Base-by-base conservation (phyloP, 1,140 invertebrate genomes). In the Macrocentrus cingulum region DNA sequence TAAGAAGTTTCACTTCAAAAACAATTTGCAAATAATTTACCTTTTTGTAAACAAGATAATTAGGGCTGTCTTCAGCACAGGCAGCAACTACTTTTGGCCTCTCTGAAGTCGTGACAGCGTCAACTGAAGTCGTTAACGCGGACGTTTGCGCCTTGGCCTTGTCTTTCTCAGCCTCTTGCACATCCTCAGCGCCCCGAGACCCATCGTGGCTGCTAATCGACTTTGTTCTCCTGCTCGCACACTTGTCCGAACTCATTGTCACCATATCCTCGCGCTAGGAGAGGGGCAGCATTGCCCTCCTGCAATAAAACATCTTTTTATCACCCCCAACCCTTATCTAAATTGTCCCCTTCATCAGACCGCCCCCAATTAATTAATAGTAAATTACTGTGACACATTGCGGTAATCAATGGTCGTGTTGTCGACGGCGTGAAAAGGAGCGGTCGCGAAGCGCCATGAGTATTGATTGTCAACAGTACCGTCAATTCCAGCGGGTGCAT, bases 231-330 rank as follows among this genome's bases (percentile, higher is more conserved):
- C 75, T 71, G 62, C 67, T 75, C 64, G 69, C 72, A 69, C 72
- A 74, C 61, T 76, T 75, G 72, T 78, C 75, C 66, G 76, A 74
- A 68, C 73, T 78, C 76, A 78, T 78, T 65, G 76, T 76, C 74
- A 78, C 76, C 74, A 78, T 76, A 73, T 71, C 73, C 70, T n/a
- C n/a, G 70, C 65, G 45, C 68, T 70, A 71, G 56, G 59, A 29
- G 53, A 68, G 51, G 56, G 44, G 63, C 63, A 71, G 37, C 61
- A 62, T 62, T 56, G 56, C 61, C 61, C 57, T 59, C 53, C 61
- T 62, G 48, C 29, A 59, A 60, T n/a, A n/a, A n/a, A n/a, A n/a
- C n/a, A n/a, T n/a, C n/a, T n/a, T n/a, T n/a, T n/a, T n/a, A n/a
- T n/a, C n/a, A n/a, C n/a, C n/a, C n/a, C n/a, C n/a, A n/a, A n/a